phyloP scores from a whole-genome alignment of 1,140 invertebrate species.

The Patella vulgata region DNA sequence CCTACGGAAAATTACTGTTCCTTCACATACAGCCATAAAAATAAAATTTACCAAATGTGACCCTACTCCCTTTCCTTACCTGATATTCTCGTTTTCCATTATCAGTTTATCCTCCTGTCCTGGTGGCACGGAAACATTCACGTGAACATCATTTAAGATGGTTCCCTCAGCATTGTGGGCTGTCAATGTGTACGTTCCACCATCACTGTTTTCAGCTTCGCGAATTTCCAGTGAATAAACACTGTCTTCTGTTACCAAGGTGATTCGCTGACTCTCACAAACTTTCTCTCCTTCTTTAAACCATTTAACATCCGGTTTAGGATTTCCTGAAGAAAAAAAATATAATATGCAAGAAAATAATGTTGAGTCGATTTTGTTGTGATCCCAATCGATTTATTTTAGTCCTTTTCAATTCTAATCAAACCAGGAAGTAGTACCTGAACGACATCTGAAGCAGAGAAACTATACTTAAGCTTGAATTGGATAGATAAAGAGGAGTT shows the following conservation, averaged over 20 bases:
- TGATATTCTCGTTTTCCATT: not conserved
- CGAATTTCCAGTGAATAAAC: conserved; percentile 47
- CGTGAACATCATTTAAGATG: conserved; percentile 38
- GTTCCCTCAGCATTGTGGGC: conserved; percentile 50
- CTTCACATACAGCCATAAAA: no score
- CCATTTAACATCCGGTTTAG: conserved; percentile 61
- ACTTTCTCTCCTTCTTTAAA: conserved; percentile 57
- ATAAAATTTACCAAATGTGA: no score
- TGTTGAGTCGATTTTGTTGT: conserved; percentile 1
- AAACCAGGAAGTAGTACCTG: no score
- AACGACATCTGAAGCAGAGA: no score
- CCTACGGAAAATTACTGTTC: no score
- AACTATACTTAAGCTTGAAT: no score
- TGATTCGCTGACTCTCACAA: conserved; percentile 34
- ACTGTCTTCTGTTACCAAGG: conserved; percentile 27
- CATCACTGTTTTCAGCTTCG: conserved; percentile 34
- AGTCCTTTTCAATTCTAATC: no score
- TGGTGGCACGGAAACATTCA: conserved; percentile 32
- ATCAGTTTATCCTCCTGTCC: conserved; percentile 4
- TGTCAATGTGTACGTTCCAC: conserved; percentile 55
- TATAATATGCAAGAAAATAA: no score
- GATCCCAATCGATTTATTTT: no score
- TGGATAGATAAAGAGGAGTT: no score
- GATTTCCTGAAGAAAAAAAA: conserved; percentile 45
- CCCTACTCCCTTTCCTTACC: no score